Evolutionary conservation across 2,888 invertebrate species (phyloP).

Genomic region (Aquatica leii): DNA sequence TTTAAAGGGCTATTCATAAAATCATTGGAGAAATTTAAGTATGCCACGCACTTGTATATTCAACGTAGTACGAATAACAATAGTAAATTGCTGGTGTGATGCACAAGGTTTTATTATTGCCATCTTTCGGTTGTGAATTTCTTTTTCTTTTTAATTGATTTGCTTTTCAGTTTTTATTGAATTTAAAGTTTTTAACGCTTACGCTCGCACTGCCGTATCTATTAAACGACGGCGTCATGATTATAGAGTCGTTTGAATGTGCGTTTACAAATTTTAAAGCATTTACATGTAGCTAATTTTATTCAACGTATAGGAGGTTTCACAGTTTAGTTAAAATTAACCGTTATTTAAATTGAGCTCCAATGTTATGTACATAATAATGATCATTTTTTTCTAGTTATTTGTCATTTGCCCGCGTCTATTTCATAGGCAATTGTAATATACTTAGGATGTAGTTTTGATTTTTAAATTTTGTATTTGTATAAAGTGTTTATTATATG

Average conservation of each 20-base stretch:
- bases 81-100: neutral
- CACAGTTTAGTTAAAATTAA: no score
- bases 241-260: neutral
- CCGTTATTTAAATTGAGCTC: neutral
- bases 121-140: constrained; percentile 4
- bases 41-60: neutral
- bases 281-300: constrained; percentile 1
- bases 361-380: constrained; percentile 18
- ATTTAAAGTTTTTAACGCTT: neutral
- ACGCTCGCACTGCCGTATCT: neutral
- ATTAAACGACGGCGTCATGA: no score
- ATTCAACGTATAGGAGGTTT: no score
- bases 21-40: neutral
- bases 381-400: constrained; percentile 22
- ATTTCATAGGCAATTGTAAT: constrained; percentile 31
- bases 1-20: constrained; percentile 1
- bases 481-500: constrained; percentile 25
- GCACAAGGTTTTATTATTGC: neutral
- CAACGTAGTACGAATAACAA: no score
- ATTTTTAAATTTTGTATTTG: constrained; percentile 28
- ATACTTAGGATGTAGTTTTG: constrained; percentile 23
- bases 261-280: constrained; percentile 2
- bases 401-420: constrained; percentile 21
- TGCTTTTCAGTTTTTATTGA: neutral
- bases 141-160: neutral